Conservation (phyloP, 2,113 vertebrate species). For the Nansenia antarctica region DNA sequence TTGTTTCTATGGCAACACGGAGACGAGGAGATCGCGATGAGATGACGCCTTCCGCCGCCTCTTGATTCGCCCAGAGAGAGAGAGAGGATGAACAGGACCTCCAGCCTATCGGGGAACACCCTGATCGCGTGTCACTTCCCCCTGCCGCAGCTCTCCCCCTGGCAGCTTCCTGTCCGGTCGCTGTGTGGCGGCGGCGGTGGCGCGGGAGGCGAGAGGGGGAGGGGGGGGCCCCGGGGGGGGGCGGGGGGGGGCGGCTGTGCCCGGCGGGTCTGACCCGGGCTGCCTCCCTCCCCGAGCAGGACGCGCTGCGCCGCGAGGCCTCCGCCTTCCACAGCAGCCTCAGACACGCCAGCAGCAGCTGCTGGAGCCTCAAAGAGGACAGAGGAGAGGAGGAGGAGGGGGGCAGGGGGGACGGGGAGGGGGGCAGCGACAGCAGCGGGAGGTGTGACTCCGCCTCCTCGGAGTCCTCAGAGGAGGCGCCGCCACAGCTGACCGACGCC, state of each 20-base stretch:
- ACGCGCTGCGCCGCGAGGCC: conserved; percentile 81
- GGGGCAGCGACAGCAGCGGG: conserved; percentile 62
- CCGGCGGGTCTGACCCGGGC: conserved; percentile 74
- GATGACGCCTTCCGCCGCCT: conserved; percentile 1
- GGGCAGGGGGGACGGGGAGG: conserved; percentile 60
- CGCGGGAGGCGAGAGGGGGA: conserved; percentile 66
- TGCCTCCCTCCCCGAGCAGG: conserved; percentile 80
- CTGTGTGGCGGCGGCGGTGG: conserved; percentile 70
- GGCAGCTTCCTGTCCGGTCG: conserved; percentile 82
- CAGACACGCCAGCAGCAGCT: conserved; percentile 72
- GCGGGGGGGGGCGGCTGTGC: conserved; percentile 78
- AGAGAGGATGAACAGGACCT: conserved; percentile 85
- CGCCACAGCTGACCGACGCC: not conserved
- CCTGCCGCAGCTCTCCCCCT: conserved; percentile 83
- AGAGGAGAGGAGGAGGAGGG: conserved; percentile 53
- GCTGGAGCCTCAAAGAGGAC: conserved; percentile 49
- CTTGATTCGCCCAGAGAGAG: no score
- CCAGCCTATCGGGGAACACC: conserved; percentile 88
- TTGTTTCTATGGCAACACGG: conserved; percentile 35
- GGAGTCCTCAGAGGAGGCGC: conserved; percentile 46
- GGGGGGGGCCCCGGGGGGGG: no score
- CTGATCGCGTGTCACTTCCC: conserved; percentile 91
- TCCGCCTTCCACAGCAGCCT: conserved; percentile 71
- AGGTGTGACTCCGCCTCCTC: conserved; percentile 61
- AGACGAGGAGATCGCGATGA: conserved; percentile 8